Percentiles rank a stretch among this genome's conserved stretches.
These are phyloP conservation scores for Xyrauchen texanus DNA, from an alignment of 2,113 vertebrate genomes.

Conservation along the genomic window DNA sequence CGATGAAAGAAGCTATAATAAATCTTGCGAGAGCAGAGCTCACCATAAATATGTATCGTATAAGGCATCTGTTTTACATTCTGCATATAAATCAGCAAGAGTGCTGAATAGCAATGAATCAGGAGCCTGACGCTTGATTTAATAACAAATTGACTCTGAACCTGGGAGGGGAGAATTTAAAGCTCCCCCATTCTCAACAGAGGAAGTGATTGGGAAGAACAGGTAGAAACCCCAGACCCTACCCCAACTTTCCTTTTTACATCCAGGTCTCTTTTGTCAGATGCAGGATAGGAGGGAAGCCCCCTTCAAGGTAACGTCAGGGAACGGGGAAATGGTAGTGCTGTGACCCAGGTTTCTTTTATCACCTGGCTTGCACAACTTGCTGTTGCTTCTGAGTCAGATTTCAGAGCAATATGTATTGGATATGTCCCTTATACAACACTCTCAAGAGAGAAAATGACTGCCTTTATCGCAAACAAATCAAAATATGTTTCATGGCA, in stretches of 20 bases:
- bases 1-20: slow-evolving; percentile 98
- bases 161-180: slow-evolving; percentile 97
- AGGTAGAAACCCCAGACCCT: slow-evolving; percentile 73
- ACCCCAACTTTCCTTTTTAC: slow-evolving; percentile 78
- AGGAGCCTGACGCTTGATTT: slow-evolving; percentile 98
- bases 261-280: no score
- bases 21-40: slow-evolving; percentile 98
- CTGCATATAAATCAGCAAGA: slow-evolving; percentile 99
- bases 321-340: slow-evolving; percentile 30
- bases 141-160: slow-evolving; percentile 99
- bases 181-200: slow-evolving; percentile 75
- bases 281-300: slow-evolving; percentile 23
- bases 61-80: slow-evolving; percentile 99
- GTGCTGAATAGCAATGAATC: slow-evolving; percentile 99
- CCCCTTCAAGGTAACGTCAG: slow-evolving; percentile 35
- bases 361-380: not conserved
- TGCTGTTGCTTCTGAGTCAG: slow-evolving; percentile 4
- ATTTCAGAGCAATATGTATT: slow-evolving; percentile 14
- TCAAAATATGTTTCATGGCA: not conserved
- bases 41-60: slow-evolving; percentile 99
- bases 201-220: slow-evolving; percentile 48
- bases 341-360: slow-evolving; percentile 42
- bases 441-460: slow-evolving; percentile 35
- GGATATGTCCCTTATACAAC: slow-evolving; percentile 22
- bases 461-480: slow-evolving; percentile 32